Evolutionary conservation across 1,140 invertebrate genomes (phyloP).

Genomic region (Pseudomyrmex concolor): DNA sequence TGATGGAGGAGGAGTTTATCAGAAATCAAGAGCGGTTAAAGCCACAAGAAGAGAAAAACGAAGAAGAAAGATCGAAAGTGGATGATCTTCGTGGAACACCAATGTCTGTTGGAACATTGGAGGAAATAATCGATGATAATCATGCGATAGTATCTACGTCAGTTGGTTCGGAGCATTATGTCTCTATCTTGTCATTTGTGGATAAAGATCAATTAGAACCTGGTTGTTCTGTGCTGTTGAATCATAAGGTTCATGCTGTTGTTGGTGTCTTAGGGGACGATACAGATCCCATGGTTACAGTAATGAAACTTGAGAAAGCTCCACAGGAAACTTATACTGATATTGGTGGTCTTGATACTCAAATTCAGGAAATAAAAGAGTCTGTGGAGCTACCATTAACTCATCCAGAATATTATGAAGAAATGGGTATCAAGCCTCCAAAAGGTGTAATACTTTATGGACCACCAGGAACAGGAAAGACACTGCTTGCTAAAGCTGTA

Average conservation of each 20-base stretch:
- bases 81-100: slow-evolving; percentile 99
- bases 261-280: slow-evolving; percentile 99
- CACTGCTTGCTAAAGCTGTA: slow-evolving; percentile 98
- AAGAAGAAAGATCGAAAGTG: slow-evolving; percentile 98
- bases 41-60: slow-evolving; percentile 99
- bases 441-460: slow-evolving; percentile 99
- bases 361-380: slow-evolving; percentile 99
- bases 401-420: slow-evolving; percentile 99
- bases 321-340: slow-evolving; percentile 99
- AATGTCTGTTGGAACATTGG: slow-evolving; percentile 99
- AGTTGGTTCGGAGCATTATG: slow-evolving; percentile 99
- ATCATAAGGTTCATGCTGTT: slow-evolving; percentile 99
- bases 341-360: slow-evolving; percentile 99
- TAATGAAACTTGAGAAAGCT: slow-evolving; percentile 99
- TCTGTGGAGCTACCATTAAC: slow-evolving; percentile 99
- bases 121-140: slow-evolving; percentile 99
- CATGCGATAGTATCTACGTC: slow-evolving; percentile 99
- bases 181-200: slow-evolving; percentile 99
- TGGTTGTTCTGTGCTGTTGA: slow-evolving; percentile 98
- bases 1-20: slow-evolving; percentile 99
- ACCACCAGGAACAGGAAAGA: slow-evolving; percentile 99
- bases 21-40: slow-evolving; percentile 99
- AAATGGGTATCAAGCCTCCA: slow-evolving; percentile 99
- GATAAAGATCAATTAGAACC: slow-evolving; percentile 99
- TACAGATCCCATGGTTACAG: slow-evolving; percentile 99